Evolutionary conservation across 2,113 vertebrate species (phyloP).

Genomic region (Melanerpes aurifrons): DNA sequence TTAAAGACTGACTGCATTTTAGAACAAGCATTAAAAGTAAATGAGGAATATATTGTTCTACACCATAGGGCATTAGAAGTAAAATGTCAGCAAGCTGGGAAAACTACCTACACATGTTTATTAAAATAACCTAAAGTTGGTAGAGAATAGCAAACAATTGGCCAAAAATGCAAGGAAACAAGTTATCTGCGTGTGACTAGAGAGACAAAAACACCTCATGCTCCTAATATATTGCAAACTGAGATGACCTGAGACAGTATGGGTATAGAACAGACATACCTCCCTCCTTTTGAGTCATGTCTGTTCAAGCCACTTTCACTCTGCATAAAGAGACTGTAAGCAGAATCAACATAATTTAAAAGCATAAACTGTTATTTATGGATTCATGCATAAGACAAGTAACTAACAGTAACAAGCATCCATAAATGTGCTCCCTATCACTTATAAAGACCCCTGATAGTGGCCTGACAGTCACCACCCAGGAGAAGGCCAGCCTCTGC

Average conservation of each 20-base stretch:
- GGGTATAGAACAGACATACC: neutral
- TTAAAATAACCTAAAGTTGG: neutral
- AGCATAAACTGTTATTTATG: neutral
- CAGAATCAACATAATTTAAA: neutral
- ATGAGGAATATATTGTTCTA: neutral
- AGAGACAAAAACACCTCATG: neutral
- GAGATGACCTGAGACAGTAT: neutral
- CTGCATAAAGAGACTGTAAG: neutral
- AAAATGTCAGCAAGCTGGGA: neutral
- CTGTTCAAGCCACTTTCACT: neutral
- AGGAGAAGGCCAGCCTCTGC: neutral
- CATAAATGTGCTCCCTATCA: neutral
- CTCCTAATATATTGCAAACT: neutral
- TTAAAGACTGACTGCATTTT: neutral
- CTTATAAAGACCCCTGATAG: neutral
- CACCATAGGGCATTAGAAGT: fast-evolving
- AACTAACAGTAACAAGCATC: neutral
- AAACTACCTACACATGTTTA: neutral
- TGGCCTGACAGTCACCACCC: neutral
- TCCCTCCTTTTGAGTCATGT: neutral
- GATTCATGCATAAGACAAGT: neutral
- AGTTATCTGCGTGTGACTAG: neutral
- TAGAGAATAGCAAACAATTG: neutral
- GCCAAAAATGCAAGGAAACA: neutral
- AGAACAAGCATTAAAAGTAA: neutral